Conservation (phyloP, 1,140 invertebrate genomes). For the Orchesella cincta region DNA sequence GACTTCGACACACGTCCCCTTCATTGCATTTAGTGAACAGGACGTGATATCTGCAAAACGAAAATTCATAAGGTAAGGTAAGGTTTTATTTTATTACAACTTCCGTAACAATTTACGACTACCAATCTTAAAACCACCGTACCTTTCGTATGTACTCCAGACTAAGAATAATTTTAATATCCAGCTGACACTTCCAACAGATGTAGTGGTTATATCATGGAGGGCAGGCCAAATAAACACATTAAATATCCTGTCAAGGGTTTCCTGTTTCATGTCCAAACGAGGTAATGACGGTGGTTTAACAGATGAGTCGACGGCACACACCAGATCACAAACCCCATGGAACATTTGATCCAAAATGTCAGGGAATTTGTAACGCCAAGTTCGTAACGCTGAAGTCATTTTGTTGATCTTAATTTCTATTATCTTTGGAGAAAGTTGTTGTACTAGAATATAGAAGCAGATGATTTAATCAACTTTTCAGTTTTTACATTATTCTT, state of each 20-base stretch:
- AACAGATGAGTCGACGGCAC: background rate
- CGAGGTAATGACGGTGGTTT: background rate
- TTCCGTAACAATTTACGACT: too few relatives aligned
- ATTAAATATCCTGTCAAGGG: constrained; percentile 9
- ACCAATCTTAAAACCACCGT: too few relatives aligned
- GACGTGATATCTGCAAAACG: constrained; percentile 16
- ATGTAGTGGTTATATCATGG: background rate
- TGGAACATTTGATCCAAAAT: constrained; percentile 5
- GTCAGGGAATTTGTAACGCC: constrained; percentile 23
- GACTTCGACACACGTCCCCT: constrained; percentile 2
- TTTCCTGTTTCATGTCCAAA: constrained; percentile 2
- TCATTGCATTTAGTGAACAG: constrained; percentile 3
- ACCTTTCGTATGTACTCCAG: constrained; percentile 32
- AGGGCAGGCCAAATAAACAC: constrained; percentile 22
- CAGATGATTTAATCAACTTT: too few relatives aligned
- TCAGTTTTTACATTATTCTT: too few relatives aligned
- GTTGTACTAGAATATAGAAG: background rate
- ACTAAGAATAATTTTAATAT: constrained; percentile 32
- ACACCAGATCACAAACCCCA: constrained; percentile 1
- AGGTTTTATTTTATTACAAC: background rate
- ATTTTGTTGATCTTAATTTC: constrained; percentile 31
- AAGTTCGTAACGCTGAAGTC: background rate
- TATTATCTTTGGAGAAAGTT: constrained; percentile 10
- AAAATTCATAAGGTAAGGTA: background rate
- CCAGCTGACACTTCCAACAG: constrained; percentile 29